Conservation (phyloP, 2,888 invertebrate species). For the Ophion ellenae region DNA sequence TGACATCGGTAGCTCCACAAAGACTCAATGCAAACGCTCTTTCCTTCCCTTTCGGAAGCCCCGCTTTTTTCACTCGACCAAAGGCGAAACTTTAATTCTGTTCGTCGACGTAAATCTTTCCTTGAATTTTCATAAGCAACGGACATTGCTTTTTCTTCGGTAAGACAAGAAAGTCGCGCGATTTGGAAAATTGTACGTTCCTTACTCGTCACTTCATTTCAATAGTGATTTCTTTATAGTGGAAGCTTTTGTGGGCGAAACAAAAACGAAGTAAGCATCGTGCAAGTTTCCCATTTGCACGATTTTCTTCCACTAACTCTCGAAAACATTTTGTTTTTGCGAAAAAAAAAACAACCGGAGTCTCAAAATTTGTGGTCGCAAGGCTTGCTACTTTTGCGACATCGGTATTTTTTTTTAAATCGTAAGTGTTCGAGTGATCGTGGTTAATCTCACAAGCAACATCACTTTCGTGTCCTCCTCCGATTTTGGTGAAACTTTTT, state of each 20-base stretch:
- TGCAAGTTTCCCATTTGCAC: too few species aligned
- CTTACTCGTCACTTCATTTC: background rate
- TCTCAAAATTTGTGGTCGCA: too few species aligned
- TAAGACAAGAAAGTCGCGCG: background rate
- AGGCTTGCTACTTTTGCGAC: too few species aligned
- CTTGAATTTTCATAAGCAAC: background rate
- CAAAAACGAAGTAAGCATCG: too few species aligned
- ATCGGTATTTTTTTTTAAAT: too few species aligned
- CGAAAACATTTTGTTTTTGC: too few species aligned
- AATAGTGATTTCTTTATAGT: background rate
- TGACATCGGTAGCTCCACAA: slow-evolving; percentile 21
- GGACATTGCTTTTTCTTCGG: background rate
- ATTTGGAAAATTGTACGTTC: background rate
- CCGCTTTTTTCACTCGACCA: background rate
- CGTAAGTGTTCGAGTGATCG: too few species aligned
- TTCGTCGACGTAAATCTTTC: background rate
- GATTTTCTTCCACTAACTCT: too few species aligned
- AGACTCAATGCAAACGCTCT: slow-evolving; percentile 40
- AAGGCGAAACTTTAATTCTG: slow-evolving; percentile 5
- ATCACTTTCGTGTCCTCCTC: too few species aligned
- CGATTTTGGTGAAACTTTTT: too few species aligned
- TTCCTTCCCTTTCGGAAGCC: slow-evolving; percentile 19
- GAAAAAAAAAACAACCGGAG: too few species aligned
- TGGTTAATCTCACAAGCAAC: too few species aligned
- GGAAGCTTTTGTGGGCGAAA: background rate